phyloP scores from a whole-genome alignment of 2,113 vertebrate genomes.

The Panthera tigris region DNA sequence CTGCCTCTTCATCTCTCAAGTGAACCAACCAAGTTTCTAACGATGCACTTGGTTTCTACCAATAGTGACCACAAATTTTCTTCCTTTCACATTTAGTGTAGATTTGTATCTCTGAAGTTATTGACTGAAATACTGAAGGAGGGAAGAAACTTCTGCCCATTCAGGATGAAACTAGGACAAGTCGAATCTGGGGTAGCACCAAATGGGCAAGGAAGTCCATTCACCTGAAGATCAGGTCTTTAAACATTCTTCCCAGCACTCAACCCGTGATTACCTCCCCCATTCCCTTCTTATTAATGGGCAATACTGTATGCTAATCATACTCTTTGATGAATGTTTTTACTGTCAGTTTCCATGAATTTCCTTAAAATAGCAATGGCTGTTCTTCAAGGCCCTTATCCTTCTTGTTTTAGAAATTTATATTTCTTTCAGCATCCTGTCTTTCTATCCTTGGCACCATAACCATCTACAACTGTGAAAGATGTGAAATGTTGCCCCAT shows the following conservation, averaged over 20 bases:
- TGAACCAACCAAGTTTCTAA: background rate
- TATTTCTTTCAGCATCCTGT: background rate
- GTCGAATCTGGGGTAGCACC: background rate
- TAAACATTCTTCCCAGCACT: background rate
- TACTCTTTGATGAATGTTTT: background rate
- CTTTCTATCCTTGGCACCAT: background rate
- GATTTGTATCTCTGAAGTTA: background rate
- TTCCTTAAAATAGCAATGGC: background rate
- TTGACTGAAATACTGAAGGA: background rate
- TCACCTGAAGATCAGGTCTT: background rate
- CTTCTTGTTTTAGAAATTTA: background rate
- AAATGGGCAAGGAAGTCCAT: background rate
- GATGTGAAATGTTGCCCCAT: background rate
- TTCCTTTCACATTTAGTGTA: background rate
- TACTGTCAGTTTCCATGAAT: background rate
- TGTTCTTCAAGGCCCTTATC: background rate
- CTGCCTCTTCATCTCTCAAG: background rate
- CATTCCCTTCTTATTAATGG: background rate
- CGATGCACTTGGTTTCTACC: background rate
- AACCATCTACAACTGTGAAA: background rate
- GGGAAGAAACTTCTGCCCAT: background rate
- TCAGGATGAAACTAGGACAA: background rate
- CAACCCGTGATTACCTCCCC: background rate
- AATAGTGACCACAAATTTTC: background rate
- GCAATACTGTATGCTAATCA: background rate